Conservation (phyloP, 2,888 invertebrate species). For the Girardia tigrina region DNA sequence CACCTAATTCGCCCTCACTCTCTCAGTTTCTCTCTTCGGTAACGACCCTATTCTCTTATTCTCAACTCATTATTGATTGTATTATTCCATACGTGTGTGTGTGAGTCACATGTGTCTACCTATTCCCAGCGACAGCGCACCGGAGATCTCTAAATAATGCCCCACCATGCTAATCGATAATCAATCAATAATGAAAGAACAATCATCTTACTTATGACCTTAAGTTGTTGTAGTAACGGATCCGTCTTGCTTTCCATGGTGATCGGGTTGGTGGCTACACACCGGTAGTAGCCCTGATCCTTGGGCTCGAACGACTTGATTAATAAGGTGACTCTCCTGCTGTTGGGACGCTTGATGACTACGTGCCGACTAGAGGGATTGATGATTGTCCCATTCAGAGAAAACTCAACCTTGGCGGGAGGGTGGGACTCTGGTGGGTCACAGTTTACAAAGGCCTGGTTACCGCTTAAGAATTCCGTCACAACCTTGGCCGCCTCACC, state of each 20-base stretch:
- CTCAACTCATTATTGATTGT: too few species aligned
- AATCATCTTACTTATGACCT: slow-evolving; percentile 24
- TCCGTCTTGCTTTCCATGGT: not conserved
- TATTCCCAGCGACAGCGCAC: too few species aligned
- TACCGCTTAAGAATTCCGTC: not conserved
- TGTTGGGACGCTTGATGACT: slow-evolving; percentile 13
- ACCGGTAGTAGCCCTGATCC: slow-evolving; percentile 27
- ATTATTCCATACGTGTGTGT: too few species aligned
- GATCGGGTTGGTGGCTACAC: slow-evolving; percentile 26
- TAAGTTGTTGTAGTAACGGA: not conserved
- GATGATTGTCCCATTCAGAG: not conserved
- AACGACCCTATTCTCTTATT: too few species aligned
- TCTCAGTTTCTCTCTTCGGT: too few species aligned
- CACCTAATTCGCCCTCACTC: too few species aligned
- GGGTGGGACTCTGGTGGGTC: not conserved
- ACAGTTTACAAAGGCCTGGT: not conserved
- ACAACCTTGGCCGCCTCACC: not conserved
- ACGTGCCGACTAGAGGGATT: not conserved
- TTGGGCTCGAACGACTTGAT: not conserved
- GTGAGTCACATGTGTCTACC: too few species aligned
- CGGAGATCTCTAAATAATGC: too few species aligned
- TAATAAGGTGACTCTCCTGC: slow-evolving; percentile 8
- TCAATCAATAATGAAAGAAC: too few species aligned
- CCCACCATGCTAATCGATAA: too few species aligned
- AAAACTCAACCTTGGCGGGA: not conserved